A percentile compares a stretch with the other conserved stretches of the same genome.
Conservation (phyloP, 2,797 vertebrate species). For the Bovichtus variegatus region DNA sequence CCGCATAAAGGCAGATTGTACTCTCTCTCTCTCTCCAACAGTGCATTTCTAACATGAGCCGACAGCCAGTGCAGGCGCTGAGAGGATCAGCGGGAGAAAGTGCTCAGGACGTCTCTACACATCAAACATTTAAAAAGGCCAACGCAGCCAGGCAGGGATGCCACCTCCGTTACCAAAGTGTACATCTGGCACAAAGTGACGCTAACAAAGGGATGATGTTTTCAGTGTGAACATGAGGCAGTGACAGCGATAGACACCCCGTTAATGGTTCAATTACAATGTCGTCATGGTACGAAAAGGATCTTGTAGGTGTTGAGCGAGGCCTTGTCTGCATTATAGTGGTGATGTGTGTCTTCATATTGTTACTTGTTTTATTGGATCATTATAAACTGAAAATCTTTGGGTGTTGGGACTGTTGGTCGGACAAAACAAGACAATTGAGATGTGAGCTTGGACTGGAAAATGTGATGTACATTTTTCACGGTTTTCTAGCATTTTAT, state of each 20-base stretch:
- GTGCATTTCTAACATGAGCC: constrained; percentile 46
- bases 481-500: background rate
- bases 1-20: constrained; percentile 3
- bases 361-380: background rate
- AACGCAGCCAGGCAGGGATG: constrained; percentile 29
- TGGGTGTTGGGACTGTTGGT: background rate
- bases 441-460: background rate
- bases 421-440: background rate
- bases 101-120: constrained; percentile 50
- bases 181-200: constrained; percentile 31
- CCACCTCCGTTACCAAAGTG: constrained; percentile 32
- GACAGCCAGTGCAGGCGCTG: constrained; percentile 49
- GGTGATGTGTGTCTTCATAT: background rate
- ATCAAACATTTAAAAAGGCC: constrained; percentile 78
- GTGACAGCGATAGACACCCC: background rate
- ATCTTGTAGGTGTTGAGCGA: constrained; percentile 21
- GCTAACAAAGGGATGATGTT: constrained; percentile 1
- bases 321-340: background rate
- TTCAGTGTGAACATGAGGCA: constrained; percentile 6
- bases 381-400: background rate
- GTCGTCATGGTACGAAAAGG: background rate
- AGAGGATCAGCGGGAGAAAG: constrained; percentile 53
- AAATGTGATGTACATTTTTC: background rate
- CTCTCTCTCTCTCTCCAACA: constrained; percentile 1
- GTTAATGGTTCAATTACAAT: background rate